A percentile compares a stretch with the other conserved stretches of the same genome.
Evolutionary conservation across 2,797 vertebrate species (phyloP).

Genomic region (Nannoperca obscura): DNA sequence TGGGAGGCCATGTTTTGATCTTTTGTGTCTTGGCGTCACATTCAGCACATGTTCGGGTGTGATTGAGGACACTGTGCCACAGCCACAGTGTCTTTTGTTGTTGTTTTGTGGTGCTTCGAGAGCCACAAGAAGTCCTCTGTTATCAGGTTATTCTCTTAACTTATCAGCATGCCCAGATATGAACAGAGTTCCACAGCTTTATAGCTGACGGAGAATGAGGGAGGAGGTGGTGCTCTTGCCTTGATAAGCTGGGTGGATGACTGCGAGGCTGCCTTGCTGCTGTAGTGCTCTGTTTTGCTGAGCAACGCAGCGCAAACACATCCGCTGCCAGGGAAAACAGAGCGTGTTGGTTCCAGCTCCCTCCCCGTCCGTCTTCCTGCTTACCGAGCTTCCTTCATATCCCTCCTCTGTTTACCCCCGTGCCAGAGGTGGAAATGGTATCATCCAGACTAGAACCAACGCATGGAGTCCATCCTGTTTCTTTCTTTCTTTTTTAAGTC

Average conservation of each 20-base stretch:
- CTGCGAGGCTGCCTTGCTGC: constrained; percentile 43
- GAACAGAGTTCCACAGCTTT: constrained; percentile 16
- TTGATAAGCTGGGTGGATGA: constrained; percentile 49
- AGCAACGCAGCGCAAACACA: constrained; percentile 53
- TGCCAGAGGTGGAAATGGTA: constrained; percentile 48
- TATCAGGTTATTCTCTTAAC: constrained; percentile 16
- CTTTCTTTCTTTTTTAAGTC: constrained; percentile 18
- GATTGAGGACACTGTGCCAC: neutral
- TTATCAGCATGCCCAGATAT: constrained; percentile 28
- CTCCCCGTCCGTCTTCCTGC: constrained; percentile 51
- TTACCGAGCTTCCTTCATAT: constrained; percentile 25
- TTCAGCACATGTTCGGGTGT: neutral
- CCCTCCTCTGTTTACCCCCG: constrained; percentile 22
- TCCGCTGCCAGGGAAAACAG: constrained; percentile 61
- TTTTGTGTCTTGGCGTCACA: constrained; percentile 3
- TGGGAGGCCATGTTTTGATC: constrained; percentile 9
- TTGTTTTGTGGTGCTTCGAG: constrained; percentile 8
- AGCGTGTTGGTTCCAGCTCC: constrained; percentile 48
- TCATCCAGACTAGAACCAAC: constrained; percentile 49
- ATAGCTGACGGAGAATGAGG: neutral
- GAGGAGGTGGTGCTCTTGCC: constrained; percentile 9
- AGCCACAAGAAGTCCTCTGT: constrained; percentile 4
- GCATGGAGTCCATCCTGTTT: constrained; percentile 45
- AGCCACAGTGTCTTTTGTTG: neutral
- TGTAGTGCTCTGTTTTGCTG: constrained; percentile 54